Conservation (phyloP, 2,797 vertebrate species). For the Myiotriccus ornatus region DNA sequence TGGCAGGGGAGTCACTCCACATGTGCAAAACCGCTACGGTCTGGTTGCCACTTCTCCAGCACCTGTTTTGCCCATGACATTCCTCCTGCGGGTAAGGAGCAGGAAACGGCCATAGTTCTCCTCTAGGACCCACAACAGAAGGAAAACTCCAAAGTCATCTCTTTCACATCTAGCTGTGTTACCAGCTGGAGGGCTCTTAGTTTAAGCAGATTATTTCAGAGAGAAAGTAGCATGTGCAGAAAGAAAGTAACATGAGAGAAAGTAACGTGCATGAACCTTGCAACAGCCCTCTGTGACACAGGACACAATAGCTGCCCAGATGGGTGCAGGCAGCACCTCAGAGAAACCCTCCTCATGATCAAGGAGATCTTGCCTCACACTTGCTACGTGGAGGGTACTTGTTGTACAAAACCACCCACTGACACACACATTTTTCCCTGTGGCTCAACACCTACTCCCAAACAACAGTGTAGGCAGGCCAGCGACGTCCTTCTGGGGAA, state of each 20-base stretch:
- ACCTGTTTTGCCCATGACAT: neutral
- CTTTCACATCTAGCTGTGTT: neutral
- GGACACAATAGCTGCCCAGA: neutral
- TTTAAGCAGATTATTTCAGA: neutral
- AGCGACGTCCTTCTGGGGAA: accelerated
- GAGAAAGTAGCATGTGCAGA: neutral
- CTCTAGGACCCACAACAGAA: neutral
- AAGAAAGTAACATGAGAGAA: neutral
- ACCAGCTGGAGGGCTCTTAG: neutral
- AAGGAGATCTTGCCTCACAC: neutral
- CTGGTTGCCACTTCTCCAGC: neutral
- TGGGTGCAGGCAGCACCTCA: neutral
- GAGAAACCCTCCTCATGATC: neutral
- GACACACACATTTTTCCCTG: neutral
- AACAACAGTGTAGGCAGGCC: accelerated
- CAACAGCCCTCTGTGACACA: neutral
- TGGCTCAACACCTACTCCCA: neutral
- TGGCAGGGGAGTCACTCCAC: neutral
- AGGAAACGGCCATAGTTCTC: neutral
- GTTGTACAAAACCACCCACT: neutral
- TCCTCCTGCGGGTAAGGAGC: neutral
- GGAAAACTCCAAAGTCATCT: neutral
- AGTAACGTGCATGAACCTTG: neutral
- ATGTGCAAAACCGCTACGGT: neutral
- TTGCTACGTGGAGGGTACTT: neutral